Evolutionary conservation across 2,888 invertebrate species (phyloP).

Genomic region (Drosophila parthenogenetica): DNA sequence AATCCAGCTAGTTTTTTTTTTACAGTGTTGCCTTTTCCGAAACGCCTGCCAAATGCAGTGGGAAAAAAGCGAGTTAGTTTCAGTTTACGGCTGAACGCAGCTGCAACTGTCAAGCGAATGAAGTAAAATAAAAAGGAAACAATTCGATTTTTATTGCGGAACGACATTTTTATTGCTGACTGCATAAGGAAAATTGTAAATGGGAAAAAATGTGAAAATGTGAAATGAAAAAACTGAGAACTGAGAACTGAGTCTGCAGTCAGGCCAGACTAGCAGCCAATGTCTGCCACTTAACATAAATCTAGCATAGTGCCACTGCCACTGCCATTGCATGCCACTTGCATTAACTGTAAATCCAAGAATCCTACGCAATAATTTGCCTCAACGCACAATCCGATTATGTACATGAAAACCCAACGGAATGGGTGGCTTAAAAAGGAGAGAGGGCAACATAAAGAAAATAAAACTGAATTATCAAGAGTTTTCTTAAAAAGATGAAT

Average conservation of each 20-base stretch:
- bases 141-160: slow-evolving; percentile 61
- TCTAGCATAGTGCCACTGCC: slow-evolving; percentile 39
- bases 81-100: slow-evolving; percentile 50
- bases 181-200: slow-evolving; percentile 18
- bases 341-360: slow-evolving; percentile 52
- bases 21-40: background rate
- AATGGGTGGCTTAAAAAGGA: background rate
- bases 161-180: slow-evolving; percentile 66
- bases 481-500: slow-evolving; percentile 20
- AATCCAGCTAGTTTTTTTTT: background rate
- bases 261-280: slow-evolving; percentile 18
- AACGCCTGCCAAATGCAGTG: slow-evolving; percentile 4
- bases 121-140: slow-evolving; percentile 35
- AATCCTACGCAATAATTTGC: slow-evolving; percentile 61
- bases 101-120: slow-evolving; percentile 49
- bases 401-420: slow-evolving; percentile 1
- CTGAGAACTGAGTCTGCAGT: slow-evolving; percentile 1
- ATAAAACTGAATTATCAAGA: background rate
- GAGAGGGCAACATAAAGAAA: too few species aligned
- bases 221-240: slow-evolving; percentile 5
- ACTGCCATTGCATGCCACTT: slow-evolving; percentile 26
- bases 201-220: background rate
- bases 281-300: slow-evolving; percentile 70
- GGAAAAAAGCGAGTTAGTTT: background rate
- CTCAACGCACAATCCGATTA: slow-evolving; percentile 62